A percentile compares a stretch with the other conserved stretches of the same genome.
Evolutionary conservation across 2,888 invertebrate species (phyloP).

Genomic region (Argynnis bischoffii): DNA sequence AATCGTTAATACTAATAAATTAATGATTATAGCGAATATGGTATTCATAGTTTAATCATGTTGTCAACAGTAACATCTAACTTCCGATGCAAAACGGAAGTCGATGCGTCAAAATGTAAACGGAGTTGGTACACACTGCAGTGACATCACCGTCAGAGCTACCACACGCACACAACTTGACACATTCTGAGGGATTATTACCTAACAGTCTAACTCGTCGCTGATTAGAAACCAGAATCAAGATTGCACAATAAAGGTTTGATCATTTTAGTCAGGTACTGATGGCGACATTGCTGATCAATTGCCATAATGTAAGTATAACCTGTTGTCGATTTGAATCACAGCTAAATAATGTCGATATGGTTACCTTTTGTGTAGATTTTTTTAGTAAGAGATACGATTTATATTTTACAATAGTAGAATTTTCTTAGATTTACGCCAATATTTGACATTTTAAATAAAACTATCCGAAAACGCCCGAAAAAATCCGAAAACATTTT

Average conservation of each 20-base stretch:
- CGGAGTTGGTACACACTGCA: constrained; percentile 19
- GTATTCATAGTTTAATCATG: neutral
- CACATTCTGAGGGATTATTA: constrained; percentile 34
- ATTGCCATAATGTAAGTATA: constrained; percentile 6
- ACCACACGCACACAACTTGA: constrained; percentile 36
- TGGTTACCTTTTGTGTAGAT: no score
- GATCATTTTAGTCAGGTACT: constrained; percentile 30
- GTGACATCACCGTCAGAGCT: constrained; percentile 43
- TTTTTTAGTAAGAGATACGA: no score
- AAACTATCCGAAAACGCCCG: no score
- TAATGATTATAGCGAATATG: no score
- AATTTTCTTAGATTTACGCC: no score
- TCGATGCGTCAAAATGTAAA: constrained; percentile 31
- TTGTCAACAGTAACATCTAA: neutral
- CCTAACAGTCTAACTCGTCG: constrained; percentile 26
- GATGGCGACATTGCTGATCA: constrained; percentile 23
- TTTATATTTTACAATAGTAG: no score
- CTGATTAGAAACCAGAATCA: constrained; percentile 37
- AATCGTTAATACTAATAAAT: no score
- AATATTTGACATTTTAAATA: no score
- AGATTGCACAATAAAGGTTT: constrained; percentile 36
- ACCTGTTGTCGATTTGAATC: constrained; percentile 6
- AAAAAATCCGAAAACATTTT: no score
- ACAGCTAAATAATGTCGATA: neutral
- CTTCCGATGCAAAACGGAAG: constrained; percentile 3